Evolutionary conservation across 2,797 vertebrate genomes (phyloP), one percentile per base, ranked within the genome.

Genomic region (Sebastolobus altivelis): DNA sequence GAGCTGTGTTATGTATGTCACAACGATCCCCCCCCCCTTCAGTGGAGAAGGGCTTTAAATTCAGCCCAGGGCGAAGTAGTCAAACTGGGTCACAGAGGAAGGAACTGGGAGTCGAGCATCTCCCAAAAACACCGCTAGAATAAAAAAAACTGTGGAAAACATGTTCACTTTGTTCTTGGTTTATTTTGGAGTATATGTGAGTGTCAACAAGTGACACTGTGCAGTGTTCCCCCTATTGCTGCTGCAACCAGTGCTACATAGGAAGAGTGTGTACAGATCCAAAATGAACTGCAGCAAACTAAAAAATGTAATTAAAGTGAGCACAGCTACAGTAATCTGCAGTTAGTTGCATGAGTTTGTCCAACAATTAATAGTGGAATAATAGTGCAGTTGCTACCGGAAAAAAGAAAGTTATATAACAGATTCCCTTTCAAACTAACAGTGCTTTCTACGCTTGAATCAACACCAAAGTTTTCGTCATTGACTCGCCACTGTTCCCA

Each of bases 51-150:
- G 69, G 83, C 79, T 88, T 81, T 76, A 82, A 75, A 87, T 81
- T 81, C 82, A 80, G 86, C 93, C 84, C 67, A 80, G 85, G 92
- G 92, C 90, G 85, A 84, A 92, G 77, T 83, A 84, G 33, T 87
- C 78, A 85, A 94, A 94, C 86, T 94, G 91, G 94, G 93, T 94
- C 91, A 93, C 80, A 87, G 83, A 85, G 65, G 68, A 85, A 82
- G 72, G 70, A 92, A 72, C 82, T 71, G 72, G 56, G 76, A 91
- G 79, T 65, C 33, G 46, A 91, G 74, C 81, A 35, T 81, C 84
- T 89, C 65, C 82, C 60, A 63, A 82, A 84, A 84, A 87, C 81
- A 74, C 65, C 33, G 67, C 29, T 37, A 22, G 43, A 43, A 74
- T 20, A 76, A 81, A 72, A 56, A 72, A 72, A 76, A 46, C 68